A percentile compares a stretch with the other conserved stretches of the same genome.
These are phyloP conservation scores for Gavia stellata DNA, from an alignment of 2,113 vertebrate genomes.

Conservation along the genomic window DNA sequence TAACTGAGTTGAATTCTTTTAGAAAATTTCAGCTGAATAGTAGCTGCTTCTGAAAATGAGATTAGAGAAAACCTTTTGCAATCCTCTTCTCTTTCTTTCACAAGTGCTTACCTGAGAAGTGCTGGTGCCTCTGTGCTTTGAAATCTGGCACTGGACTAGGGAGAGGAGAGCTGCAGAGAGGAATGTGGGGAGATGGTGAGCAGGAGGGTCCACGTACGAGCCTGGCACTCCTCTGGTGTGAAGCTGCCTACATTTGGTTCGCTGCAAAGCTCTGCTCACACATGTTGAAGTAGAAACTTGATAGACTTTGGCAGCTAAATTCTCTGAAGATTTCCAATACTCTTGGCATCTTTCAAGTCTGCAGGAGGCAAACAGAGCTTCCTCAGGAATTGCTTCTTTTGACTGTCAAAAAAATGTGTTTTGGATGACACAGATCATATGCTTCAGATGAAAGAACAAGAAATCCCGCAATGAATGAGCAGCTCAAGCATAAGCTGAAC, in stretches of 20 bases:
- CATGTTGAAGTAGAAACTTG: not conserved
- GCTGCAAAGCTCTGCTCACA: not conserved
- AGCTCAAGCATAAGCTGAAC: not conserved
- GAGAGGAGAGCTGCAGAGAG: not conserved
- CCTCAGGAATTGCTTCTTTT: not conserved
- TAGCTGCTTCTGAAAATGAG: not conserved
- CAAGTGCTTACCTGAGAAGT: not conserved
- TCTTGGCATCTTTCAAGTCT: not conserved
- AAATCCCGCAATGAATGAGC: not conserved
- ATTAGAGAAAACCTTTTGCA: not conserved
- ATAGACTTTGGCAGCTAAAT: not conserved
- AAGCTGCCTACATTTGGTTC: not conserved
- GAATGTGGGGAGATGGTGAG: not conserved
- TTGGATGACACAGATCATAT: not conserved
- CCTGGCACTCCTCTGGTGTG: not conserved
- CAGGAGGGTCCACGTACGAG: not conserved
- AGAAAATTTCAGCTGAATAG: not conserved
- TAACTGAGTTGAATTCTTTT: not conserved
- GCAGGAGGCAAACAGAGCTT: not conserved
- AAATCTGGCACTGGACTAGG: not conserved
- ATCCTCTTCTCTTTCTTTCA: not conserved
- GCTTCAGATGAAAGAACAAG: conserved; percentile 6
- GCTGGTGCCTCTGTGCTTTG: not conserved
- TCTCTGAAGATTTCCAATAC: not conserved
- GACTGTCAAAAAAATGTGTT: not conserved